phyloP scores from a whole-genome alignment of 2,113 vertebrate species.

The Silurus glanis region DNA sequence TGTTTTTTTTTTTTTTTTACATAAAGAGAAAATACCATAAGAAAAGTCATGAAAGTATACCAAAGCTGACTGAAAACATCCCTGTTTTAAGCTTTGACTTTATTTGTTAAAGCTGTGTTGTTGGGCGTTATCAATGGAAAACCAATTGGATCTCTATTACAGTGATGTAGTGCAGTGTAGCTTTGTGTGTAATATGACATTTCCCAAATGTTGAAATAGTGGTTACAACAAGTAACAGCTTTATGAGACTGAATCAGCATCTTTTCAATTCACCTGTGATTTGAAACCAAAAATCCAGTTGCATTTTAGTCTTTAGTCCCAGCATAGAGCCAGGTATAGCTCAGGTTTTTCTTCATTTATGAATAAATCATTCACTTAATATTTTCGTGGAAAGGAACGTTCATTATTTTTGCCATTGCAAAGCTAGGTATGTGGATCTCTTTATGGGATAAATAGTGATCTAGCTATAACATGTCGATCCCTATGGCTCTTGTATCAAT shows the following conservation, averaged over 20 bases:
- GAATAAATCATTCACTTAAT: no score
- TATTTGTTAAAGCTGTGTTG: background rate
- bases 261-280: background rate
- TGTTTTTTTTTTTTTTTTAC: background rate
- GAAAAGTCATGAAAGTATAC: background rate
- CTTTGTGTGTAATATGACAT: background rate
- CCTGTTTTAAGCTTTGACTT: background rate
- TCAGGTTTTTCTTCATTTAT: no score
- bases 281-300: background rate
- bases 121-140: background rate
- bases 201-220: background rate
- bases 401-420: no score
- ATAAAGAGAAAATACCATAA: background rate
- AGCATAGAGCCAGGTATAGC: background rate
- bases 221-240: background rate
- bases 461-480: background rate
- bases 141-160: no score
- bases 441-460: no score
- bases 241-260: slow-evolving; percentile 8
- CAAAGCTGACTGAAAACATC: background rate
- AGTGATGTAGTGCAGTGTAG: background rate
- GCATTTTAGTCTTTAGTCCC: background rate
- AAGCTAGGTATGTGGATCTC: no score
- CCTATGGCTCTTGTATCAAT: background rate
- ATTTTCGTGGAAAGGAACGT: no score